Evolutionary conservation across 2,888 invertebrate species (phyloP).

Genomic region (Hemistola chrysoprasaria): DNA sequence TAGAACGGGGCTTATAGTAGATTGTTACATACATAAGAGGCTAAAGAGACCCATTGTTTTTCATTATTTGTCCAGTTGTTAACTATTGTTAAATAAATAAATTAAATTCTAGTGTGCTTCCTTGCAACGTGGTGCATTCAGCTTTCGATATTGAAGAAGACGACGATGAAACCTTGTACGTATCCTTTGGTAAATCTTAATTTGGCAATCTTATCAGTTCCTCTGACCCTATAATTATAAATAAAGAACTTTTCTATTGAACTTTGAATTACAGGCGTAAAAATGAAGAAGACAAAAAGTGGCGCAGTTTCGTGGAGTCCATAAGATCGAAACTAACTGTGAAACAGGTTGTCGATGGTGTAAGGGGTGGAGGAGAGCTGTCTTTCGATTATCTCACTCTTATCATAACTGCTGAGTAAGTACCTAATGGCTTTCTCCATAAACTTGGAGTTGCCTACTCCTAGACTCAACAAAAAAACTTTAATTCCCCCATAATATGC

Average conservation of each 20-base stretch:
- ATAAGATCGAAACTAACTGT: constrained; percentile 91
- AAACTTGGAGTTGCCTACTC: too few relatives aligned
- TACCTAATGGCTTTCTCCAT: too few relatives aligned
- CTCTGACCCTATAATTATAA: too few relatives aligned
- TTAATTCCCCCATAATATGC: too few relatives aligned
- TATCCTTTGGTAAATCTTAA: constrained; percentile 52
- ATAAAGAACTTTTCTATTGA: too few relatives aligned
- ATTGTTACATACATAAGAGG: too few relatives aligned
- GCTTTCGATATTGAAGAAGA: constrained; percentile 52
- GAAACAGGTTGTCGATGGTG: constrained; percentile 92
- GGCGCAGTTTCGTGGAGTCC: constrained; percentile 88
- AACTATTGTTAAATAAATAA: too few relatives aligned
- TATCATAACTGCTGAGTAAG: constrained; percentile 92
- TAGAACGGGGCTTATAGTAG: too few relatives aligned
- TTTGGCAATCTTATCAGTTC: too few relatives aligned
- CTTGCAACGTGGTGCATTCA: constrained; percentile 83
- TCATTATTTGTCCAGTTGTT: too few relatives aligned
- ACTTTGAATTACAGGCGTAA: constrained; percentile 45
- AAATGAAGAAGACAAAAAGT: constrained; percentile 83
- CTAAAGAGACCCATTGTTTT: too few relatives aligned
- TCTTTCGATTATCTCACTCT: constrained; percentile 92
- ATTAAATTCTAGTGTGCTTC: constrained; percentile 79
- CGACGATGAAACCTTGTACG: constrained; percentile 59
- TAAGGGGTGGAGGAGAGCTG: constrained; percentile 87
- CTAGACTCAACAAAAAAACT: too few relatives aligned